Evolutionary conservation across 2,797 vertebrate species (phyloP).

Genomic region (Picus viridis): DNA sequence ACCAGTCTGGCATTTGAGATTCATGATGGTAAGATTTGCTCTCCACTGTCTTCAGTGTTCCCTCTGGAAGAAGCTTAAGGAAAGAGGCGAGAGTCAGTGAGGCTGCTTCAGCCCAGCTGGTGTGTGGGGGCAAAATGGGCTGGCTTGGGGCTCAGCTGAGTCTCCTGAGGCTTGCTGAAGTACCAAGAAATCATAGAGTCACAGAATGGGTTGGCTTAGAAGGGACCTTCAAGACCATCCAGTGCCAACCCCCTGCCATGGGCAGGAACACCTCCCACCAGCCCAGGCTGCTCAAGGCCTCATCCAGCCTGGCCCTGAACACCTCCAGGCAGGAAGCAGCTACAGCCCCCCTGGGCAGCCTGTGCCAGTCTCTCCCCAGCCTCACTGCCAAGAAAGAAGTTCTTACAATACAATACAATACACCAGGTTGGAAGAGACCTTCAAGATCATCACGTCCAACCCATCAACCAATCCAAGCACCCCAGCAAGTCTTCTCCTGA

Average conservation of each 20-base stretch:
- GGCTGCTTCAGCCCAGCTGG: neutral
- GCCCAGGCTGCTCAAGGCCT: neutral
- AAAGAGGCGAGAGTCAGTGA: neutral
- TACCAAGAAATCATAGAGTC: neutral
- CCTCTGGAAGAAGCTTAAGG: neutral
- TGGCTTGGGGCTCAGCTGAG: neutral
- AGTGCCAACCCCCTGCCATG: neutral
- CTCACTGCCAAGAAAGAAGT: too few relatives aligned
- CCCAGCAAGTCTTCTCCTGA: too few relatives aligned
- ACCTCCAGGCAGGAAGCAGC: too few relatives aligned
- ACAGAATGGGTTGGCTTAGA: neutral
- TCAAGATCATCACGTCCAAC: too few relatives aligned
- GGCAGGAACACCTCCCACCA: neutral
- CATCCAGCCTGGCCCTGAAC: neutral
- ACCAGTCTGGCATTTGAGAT: constrained; percentile 96
- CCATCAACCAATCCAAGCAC: too few relatives aligned
- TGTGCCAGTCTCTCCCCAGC: too few relatives aligned
- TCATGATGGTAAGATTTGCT: constrained; percentile 88
- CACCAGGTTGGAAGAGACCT: too few relatives aligned
- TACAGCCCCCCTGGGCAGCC: too few relatives aligned
- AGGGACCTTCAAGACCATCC: neutral
- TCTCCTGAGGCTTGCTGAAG: neutral
- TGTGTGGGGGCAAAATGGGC: neutral
- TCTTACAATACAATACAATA: too few relatives aligned
- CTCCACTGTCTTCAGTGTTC: neutral